A percentile compares a stretch with the other conserved stretches of the same genome.
phyloP scores from a whole-genome alignment of 2,888 invertebrate genomes.

The Phymatocera aterrima region DNA sequence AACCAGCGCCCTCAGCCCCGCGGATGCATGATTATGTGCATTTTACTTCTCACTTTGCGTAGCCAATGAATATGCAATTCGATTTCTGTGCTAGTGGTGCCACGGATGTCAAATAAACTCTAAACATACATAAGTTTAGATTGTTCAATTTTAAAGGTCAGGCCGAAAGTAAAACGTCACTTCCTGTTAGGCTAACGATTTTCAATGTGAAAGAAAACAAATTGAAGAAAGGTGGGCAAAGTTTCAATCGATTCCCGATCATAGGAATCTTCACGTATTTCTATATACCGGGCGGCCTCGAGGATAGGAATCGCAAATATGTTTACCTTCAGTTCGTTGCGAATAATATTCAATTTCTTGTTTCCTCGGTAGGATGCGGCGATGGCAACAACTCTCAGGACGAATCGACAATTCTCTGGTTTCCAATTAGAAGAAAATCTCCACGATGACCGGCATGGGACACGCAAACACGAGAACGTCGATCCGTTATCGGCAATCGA shows the following conservation, averaged over 20 bases:
- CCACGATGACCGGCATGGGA: neutral
- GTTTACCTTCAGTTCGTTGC: neutral
- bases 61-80: constrained; percentile 26
- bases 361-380: neutral
- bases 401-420: constrained; percentile 27
- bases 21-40: neutral
- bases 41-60: neutral
- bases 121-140: neutral
- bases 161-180: constrained; percentile 11
- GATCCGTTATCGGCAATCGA: neutral
- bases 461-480: neutral
- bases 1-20: no score
- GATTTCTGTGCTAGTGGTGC: constrained; percentile 36
- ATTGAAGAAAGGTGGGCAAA: no score
- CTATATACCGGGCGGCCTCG: no score
- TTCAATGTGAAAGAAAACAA: no score
- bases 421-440: neutral
- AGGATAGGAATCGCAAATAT: no score
- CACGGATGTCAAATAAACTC: neutral
- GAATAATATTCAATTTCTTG: neutral
- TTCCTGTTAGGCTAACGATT: constrained; percentile 15
- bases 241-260: no score
- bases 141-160: constrained; percentile 18
- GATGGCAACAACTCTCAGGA: neutral
- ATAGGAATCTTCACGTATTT: no score